These are phyloP conservation scores for Rhopilema esculentum DNA, from an alignment of 30 jellyfish, hydroid and myxozoan genomes.

Conservation along the genomic window DNA sequence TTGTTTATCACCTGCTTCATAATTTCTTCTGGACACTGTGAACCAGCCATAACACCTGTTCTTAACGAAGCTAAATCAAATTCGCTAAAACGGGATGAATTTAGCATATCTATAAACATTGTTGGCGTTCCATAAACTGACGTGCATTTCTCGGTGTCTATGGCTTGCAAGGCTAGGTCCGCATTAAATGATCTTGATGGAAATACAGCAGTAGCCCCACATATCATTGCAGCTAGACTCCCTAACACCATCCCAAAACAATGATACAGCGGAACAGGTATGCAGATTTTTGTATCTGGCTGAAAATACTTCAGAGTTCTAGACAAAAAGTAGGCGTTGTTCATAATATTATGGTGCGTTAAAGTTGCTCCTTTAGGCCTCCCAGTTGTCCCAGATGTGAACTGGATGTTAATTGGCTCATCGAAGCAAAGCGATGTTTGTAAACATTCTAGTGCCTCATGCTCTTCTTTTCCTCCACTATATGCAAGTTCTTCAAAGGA, in stretches of 20 bases:
- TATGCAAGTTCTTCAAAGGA: slow-evolving; percentile 55
- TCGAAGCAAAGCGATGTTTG: slow-evolving; percentile 75
- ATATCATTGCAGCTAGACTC: slow-evolving; percentile 73
- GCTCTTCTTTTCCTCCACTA: slow-evolving; percentile 67
- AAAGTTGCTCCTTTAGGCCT: slow-evolving; percentile 93
- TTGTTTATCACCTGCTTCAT: slow-evolving; percentile 86
- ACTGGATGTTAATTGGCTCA: slow-evolving; percentile 91
- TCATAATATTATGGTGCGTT: slow-evolving; percentile 87
- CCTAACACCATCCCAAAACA: slow-evolving; percentile 99
- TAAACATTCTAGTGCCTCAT: neutral
- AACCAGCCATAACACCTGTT: slow-evolving; percentile 98
- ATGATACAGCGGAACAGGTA: slow-evolving; percentile 95
- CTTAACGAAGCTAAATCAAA: slow-evolving; percentile 61
- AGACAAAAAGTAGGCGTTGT: slow-evolving; percentile 77
- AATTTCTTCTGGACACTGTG: slow-evolving; percentile 96
- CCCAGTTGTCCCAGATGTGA: slow-evolving; percentile 99
- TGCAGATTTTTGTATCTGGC: slow-evolving; percentile 78
- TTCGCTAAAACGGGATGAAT: slow-evolving; percentile 59
- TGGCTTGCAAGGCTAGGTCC: slow-evolving; percentile 66
- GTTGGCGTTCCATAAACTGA: slow-evolving; percentile 98
- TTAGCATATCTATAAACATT: slow-evolving; percentile 95
- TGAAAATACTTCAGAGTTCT: slow-evolving; percentile 50
- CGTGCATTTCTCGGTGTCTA: slow-evolving; percentile 84
- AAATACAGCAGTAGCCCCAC: slow-evolving; percentile 84
- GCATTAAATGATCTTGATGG: slow-evolving; percentile 93